Conservation (phyloP, 2,797 vertebrate genomes). For the Zalophus californianus region DNA sequence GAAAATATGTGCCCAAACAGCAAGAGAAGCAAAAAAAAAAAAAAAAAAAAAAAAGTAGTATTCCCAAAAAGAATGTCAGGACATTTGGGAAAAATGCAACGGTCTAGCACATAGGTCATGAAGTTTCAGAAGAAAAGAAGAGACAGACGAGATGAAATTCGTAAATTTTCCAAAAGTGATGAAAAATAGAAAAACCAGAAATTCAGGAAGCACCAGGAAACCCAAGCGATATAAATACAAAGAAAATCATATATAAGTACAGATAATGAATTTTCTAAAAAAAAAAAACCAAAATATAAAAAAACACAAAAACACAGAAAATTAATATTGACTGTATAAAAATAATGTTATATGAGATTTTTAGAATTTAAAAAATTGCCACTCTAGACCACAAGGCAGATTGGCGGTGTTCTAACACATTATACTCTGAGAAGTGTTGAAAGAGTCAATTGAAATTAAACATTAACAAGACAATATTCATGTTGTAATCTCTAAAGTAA, state of each 20-base stretch:
- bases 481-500: not conserved
- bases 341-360: not conserved
- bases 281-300: not conserved
- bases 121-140: not conserved
- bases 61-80: not conserved
- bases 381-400: not conserved
- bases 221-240: not conserved
- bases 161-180: not conserved
- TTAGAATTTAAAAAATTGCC: not conserved
- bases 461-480: not conserved
- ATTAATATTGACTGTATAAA: not conserved
- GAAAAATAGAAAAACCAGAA: not conserved
- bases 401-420: not conserved
- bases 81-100: not conserved
- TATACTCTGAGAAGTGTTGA: not conserved
- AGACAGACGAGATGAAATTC: not conserved
- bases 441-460: not conserved
- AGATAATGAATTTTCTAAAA: not conserved
- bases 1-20: not conserved
- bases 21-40: not conserved
- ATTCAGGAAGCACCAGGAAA: not conserved
- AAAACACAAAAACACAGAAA: not conserved
- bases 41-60: not conserved
- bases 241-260: not conserved
- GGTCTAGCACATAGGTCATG: not conserved